Percentiles rank a stretch among this genome's conserved stretches.
Conservation (phyloP, 2,797 vertebrate species). For the Bradypus variegatus region DNA sequence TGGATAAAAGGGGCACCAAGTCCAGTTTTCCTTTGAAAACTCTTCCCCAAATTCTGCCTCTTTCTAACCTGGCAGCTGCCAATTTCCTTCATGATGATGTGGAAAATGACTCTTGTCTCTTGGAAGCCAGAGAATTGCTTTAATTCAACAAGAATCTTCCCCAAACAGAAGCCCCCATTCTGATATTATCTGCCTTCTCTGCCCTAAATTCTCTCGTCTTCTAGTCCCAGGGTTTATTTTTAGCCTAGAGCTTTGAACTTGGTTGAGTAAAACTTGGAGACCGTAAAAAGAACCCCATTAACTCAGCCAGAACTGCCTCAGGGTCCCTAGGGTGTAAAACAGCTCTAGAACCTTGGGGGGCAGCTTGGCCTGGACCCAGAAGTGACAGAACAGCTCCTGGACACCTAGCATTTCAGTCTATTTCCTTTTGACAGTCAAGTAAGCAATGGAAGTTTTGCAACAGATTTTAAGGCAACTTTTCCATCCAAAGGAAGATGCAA, state of each 20-base stretch:
- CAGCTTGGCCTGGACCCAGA: not conserved
- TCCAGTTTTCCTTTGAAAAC: slow-evolving; percentile 12
- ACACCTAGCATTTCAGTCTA: not conserved
- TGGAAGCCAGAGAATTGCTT: slow-evolving; percentile 18
- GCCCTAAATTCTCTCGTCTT: not conserved
- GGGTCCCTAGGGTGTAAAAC: not conserved
- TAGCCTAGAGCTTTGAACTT: slow-evolving; percentile 36
- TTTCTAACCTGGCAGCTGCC: slow-evolving; percentile 4
- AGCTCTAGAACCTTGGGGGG: not conserved
- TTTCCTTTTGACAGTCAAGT: not conserved
- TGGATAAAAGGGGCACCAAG: not conserved
- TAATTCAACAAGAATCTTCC: not conserved
- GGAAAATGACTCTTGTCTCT: not conserved
- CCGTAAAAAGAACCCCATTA: not conserved
- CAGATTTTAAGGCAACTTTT: slow-evolving; percentile 38
- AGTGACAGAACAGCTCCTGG: not conserved
- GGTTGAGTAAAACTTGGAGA: slow-evolving; percentile 18
- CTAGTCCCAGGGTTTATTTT: slow-evolving; percentile 42
- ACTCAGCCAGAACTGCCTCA: slow-evolving; percentile 4
- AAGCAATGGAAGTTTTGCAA: not conserved
- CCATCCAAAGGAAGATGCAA: slow-evolving; percentile 21
- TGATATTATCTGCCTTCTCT: not conserved
- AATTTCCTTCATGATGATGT: not conserved
- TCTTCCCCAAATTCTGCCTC: not conserved
- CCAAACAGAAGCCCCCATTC: not conserved